Evolutionary conservation across 2,113 vertebrate genomes (phyloP), one percentile per base, ranked within the genome.

Genomic region (Strigops habroptila): DNA sequence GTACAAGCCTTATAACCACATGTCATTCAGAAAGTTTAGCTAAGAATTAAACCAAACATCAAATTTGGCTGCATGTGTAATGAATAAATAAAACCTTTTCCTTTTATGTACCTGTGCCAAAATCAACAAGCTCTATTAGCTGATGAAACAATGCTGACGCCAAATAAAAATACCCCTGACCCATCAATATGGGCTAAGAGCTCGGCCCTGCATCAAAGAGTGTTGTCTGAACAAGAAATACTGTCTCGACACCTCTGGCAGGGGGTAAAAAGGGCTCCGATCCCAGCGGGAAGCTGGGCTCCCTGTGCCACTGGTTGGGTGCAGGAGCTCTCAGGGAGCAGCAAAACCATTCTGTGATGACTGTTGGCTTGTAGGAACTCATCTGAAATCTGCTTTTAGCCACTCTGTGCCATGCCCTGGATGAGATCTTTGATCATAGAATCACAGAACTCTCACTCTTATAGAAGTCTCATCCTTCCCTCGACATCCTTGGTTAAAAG

Each of bases 41-140:
- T 86, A 95, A 95, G 93, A 92, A 96, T 93, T 78, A 94, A 91
- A 96, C 91, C 77, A 78, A 88, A 48, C 52, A 87, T 90, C 59
- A 95, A 49, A 75, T 92, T 85, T 81, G 73, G 64, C 93, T 64
- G 59, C 52, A 62, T 18, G 78, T 65, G 88, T 95, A 92, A 96
- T 93, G 92, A 97, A 96, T 96, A 96, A 97, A 96, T 95, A 94
- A 96, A 96, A 81, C 86, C 85, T 70, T 85, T 87, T 63, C 65
- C 88, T 93, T 93, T 89, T 82, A 92, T 71, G 82, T 88, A 27
- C 41, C 70, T 1, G 2, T 92, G 95, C 92, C 96, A 93, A 91
- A 96, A 84, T 96, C 93, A 90, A 92, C 95, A 92, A 83, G 81
- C 68, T 84, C 90, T 95, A 86, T 95, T 97, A 97, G 92, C 93